These are phyloP conservation scores for Phoenicopterus ruber DNA, from an alignment of 2,113 vertebrate genomes.

Conservation along the genomic window DNA sequence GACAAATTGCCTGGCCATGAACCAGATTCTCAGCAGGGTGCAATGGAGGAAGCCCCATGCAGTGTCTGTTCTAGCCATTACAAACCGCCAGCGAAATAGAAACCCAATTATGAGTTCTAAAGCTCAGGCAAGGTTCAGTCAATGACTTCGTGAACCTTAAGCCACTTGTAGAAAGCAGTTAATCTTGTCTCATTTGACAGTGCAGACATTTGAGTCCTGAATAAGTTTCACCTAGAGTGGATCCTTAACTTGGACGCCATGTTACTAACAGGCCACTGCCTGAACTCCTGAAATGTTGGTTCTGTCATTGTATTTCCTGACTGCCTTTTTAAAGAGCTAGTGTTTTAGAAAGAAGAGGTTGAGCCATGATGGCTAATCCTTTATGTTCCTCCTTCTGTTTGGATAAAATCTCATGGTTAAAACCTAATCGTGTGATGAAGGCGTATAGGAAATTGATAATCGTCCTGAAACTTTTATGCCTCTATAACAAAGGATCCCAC, in stretches of 20 bases:
- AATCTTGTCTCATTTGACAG: neutral
- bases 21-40: neutral
- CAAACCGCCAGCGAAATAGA: neutral
- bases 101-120: neutral
- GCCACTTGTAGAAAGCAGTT: neutral
- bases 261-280: neutral
- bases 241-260: neutral
- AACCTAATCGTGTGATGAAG: neutral
- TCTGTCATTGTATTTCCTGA: neutral
- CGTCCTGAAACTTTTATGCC: neutral
- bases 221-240: neutral
- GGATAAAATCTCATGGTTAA: neutral
- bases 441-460: neutral
- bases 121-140: neutral
- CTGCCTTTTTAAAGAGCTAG: neutral
- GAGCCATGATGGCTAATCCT: neutral
- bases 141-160: neutral
- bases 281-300: neutral
- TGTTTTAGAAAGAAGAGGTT: neutral
- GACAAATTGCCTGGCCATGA: neutral
- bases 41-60: neutral
- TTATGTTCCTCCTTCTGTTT: neutral
- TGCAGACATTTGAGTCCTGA: neutral
- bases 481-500: neutral
- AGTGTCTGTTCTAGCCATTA: neutral